These are phyloP conservation scores for Drosophila prolongata DNA, from an alignment of 2,888 invertebrate species.

Conservation along the genomic window DNA sequence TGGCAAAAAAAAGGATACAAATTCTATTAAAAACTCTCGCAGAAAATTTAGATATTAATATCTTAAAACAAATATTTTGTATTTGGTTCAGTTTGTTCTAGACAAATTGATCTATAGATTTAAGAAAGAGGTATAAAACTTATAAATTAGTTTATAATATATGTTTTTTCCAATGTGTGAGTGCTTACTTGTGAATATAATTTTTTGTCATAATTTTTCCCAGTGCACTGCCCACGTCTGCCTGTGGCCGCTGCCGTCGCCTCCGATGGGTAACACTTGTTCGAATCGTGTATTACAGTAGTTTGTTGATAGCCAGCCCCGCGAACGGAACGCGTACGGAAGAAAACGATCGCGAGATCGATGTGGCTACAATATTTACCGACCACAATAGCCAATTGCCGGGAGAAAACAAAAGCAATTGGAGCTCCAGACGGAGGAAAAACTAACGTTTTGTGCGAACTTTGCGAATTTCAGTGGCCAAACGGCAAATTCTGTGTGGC, in stretches of 20 bases:
- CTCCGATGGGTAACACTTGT: slow-evolving; percentile 72
- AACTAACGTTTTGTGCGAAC: slow-evolving; percentile 21
- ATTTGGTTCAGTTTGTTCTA: too few relatives aligned
- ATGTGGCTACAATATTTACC: slow-evolving; percentile 50
- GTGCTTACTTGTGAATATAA: background rate
- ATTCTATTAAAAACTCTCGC: too few relatives aligned
- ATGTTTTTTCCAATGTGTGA: background rate
- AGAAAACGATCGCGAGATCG: slow-evolving; percentile 58
- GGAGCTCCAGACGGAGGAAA: slow-evolving; percentile 26
- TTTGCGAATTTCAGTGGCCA: slow-evolving; percentile 17
- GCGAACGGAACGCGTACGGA: slow-evolving; percentile 29
- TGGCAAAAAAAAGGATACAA: too few relatives aligned
- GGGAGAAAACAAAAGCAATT: slow-evolving; percentile 38
- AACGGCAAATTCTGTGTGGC: slow-evolving; percentile 39
- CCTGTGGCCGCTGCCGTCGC: slow-evolving; percentile 15
- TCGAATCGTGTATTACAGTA: slow-evolving; percentile 80
- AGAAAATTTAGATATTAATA: too few relatives aligned
- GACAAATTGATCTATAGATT: too few relatives aligned
- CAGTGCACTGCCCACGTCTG: slow-evolving; percentile 24
- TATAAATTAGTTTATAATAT: background rate
- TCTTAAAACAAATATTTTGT: too few relatives aligned
- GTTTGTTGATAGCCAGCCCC: slow-evolving; percentile 76
- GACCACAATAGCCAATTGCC: slow-evolving; percentile 27
- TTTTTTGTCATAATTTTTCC: background rate
- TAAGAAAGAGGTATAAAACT: too few relatives aligned